Evolutionary conservation across 2,888 invertebrate genomes (phyloP).

Genomic region (Microplitis manilae): DNA sequence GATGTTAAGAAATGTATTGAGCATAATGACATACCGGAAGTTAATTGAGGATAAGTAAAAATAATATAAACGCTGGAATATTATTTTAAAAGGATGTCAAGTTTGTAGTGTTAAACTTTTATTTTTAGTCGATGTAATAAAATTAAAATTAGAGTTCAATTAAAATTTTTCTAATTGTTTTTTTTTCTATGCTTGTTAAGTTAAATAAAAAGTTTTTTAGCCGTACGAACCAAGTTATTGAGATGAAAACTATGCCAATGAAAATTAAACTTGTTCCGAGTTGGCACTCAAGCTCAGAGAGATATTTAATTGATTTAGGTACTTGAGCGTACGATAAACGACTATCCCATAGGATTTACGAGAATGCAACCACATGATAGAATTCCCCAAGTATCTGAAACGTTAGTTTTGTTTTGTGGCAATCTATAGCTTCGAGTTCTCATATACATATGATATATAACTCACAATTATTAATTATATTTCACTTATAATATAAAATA

Average conservation of each 20-base stretch:
- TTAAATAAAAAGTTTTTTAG: neutral
- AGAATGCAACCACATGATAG: slow-evolving; percentile 61
- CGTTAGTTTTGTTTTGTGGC: slow-evolving; percentile 34
- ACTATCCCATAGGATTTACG: slow-evolving; percentile 55
- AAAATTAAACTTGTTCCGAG: slow-evolving; percentile 39
- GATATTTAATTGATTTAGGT: slow-evolving; percentile 66
- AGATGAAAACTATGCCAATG: slow-evolving; percentile 48
- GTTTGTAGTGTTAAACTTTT: neutral
- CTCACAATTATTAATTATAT: neutral
- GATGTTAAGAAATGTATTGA: slow-evolving; percentile 48
- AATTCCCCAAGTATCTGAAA: slow-evolving; percentile 55
- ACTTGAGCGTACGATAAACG: slow-evolving; percentile 49
- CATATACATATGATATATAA: slow-evolving; percentile 51
- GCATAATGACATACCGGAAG: slow-evolving; percentile 2
- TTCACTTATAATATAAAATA: neutral
- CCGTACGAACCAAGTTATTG: neutral
- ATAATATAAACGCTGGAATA: slow-evolving; percentile 2
- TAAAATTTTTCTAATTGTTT: neutral
- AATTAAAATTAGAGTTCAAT: neutral
- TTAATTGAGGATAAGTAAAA: neutral
- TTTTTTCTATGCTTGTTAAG: neutral
- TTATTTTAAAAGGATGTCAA: neutral
- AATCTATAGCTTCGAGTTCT: slow-evolving; percentile 52
- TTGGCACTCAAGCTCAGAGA: slow-evolving; percentile 49
- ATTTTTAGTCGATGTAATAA: neutral